Evolutionary conservation across 92 coral and sea anemone species (phyloP).

Genomic region (Pocillopora meandrina): DNA sequence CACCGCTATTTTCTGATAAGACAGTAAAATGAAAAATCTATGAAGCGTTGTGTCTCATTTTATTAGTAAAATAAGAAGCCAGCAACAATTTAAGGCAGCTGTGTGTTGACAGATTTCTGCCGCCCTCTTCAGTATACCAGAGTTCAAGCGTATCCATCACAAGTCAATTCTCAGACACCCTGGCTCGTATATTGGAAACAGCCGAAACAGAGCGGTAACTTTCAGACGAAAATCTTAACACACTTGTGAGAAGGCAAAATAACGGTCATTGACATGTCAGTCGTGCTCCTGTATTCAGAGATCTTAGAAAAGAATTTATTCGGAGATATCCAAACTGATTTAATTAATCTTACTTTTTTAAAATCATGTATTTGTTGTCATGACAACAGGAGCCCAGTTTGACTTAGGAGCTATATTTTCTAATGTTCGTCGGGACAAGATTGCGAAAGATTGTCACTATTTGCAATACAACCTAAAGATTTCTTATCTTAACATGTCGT

Average conservation of each 20-base stretch:
- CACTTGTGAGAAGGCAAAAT: not conserved
- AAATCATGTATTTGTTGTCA: constrained; percentile 10
- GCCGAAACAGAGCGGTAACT: not conserved
- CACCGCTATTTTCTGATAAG: too few relatives aligned
- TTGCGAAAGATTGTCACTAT: not conserved
- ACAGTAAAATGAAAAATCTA: too few relatives aligned
- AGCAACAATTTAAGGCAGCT: too few relatives aligned
- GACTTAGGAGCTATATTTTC: not conserved
- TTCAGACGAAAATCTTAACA: not conserved
- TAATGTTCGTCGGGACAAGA: not conserved
- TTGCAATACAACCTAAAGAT: not conserved
- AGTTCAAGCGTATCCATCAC: not conserved
- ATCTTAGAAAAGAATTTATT: not conserved
- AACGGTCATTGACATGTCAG: not conserved
- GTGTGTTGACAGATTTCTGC: not conserved
- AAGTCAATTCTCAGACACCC: not conserved
- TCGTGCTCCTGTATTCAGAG: not conserved
- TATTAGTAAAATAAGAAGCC: too few relatives aligned
- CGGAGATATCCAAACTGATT: not conserved
- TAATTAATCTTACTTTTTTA: not conserved
- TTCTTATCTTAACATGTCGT: constrained; percentile 3
- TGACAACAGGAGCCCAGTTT: not conserved
- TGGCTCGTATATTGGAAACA: not conserved
- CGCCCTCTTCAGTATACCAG: not conserved
- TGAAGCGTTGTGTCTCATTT: too few relatives aligned